phyloP scores from a whole-genome alignment of 2,797 vertebrate species.

The Periparus ater region DNA sequence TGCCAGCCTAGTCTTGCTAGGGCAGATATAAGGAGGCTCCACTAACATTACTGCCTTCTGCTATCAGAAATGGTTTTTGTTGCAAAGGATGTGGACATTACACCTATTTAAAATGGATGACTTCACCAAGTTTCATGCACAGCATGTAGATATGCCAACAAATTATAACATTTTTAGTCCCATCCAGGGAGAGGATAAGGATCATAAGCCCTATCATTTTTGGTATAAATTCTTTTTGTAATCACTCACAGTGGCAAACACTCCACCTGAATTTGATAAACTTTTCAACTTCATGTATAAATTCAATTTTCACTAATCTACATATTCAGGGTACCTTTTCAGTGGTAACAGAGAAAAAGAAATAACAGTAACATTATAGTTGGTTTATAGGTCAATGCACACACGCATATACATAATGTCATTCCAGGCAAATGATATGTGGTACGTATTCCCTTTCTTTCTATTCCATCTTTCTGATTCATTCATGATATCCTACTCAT shows the following conservation, averaged over 20 bases:
- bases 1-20: not conserved
- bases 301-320: not conserved
- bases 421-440: not conserved
- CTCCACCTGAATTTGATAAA: not conserved
- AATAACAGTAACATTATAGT: not conserved
- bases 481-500: not conserved
- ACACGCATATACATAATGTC: not conserved
- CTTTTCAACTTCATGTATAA: not conserved
- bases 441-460: not conserved
- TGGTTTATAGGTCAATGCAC: not conserved
- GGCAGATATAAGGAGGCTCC: not conserved
- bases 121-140: not conserved
- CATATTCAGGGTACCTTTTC: not conserved
- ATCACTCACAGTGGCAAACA: not conserved
- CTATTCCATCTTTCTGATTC: not conserved
- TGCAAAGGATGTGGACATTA: not conserved
- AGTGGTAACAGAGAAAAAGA: not conserved
- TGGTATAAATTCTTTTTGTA: not conserved
- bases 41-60: not conserved
- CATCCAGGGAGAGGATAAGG: not conserved
- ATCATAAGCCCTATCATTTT: not conserved
- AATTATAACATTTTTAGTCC: not conserved
- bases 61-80: not conserved
- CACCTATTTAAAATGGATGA: not conserved
- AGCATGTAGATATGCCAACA: not conserved